Percentiles rank a stretch among this genome's conserved stretches.
Evolutionary conservation across 2,113 vertebrate species (phyloP).

Genomic region (Falco punctatus): DNA sequence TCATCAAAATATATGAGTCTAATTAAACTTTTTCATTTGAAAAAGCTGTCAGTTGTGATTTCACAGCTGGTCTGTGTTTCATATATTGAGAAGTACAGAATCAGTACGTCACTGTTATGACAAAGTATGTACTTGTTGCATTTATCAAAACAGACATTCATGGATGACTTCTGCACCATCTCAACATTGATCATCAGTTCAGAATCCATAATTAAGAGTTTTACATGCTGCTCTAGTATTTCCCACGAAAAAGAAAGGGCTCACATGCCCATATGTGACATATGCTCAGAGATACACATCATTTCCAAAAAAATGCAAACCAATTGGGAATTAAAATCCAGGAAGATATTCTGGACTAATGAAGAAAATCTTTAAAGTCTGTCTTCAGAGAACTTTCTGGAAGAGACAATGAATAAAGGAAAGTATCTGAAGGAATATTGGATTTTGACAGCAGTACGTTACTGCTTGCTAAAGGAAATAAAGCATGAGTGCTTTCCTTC

Average conservation of each 20-base stretch:
- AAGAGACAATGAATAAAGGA: too few species aligned
- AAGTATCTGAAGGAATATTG: too few species aligned
- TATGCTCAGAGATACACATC: fast-evolving
- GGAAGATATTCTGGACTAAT: background rate
- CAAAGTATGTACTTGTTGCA: background rate
- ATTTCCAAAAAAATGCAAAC: background rate
- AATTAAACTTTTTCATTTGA: background rate
- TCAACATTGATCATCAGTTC: background rate
- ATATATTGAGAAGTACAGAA: background rate
- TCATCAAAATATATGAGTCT: background rate
- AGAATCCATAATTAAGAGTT: background rate
- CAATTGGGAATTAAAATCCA: background rate
- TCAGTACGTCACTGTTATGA: background rate
- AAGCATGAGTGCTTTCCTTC: background rate
- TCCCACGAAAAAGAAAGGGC: background rate
- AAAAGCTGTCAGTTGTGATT: background rate
- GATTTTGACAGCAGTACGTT: background rate
- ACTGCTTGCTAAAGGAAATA: background rate
- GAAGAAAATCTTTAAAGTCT: background rate
- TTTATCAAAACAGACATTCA: background rate
- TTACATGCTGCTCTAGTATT: background rate
- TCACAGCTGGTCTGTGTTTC: background rate
- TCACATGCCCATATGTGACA: background rate
- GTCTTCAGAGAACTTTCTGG: too few species aligned
- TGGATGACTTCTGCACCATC: background rate